Evolutionary conservation across 1,140 invertebrate genomes (phyloP).

Genomic region (Himalopsyche phryganea): DNA sequence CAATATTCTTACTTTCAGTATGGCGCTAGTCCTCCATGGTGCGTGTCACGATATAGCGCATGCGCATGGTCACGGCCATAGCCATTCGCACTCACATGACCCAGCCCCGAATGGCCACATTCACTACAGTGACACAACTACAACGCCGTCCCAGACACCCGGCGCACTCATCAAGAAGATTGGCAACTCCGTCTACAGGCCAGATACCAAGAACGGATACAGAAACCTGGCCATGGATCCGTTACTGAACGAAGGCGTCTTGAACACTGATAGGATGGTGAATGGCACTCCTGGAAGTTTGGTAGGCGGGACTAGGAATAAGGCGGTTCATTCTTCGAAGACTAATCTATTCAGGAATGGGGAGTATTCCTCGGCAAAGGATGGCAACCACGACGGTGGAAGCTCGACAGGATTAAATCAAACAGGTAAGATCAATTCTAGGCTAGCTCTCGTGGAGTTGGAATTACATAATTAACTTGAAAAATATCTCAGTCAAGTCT

Average conservation of each 20-base stretch:
- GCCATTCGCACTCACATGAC: constrained; percentile 38
- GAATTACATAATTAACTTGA: not conserved
- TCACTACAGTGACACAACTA: not conserved
- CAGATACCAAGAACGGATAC: constrained; percentile 33
- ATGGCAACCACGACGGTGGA: not conserved
- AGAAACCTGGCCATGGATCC: constrained; percentile 29
- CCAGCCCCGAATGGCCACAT: constrained; percentile 7
- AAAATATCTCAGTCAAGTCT: too few species aligned
- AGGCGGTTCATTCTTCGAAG: constrained; percentile 4
- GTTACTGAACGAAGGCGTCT: constrained; percentile 8
- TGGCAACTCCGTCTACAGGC: constrained; percentile 40
- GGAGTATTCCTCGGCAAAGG: constrained; percentile 27
- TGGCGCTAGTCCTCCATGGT: constrained; percentile 72
- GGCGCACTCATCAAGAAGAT: not conserved
- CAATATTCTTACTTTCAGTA: constrained; percentile 58
- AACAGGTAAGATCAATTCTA: not conserved
- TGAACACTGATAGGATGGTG: not conserved
- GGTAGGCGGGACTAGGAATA: constrained; percentile 6
- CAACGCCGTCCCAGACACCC: too few species aligned
- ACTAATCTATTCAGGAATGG: constrained; percentile 23
- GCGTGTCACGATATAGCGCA: constrained; percentile 49
- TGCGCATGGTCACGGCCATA: constrained; percentile 39
- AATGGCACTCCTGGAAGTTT: not conserved
- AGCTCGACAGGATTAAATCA: constrained; percentile 15
- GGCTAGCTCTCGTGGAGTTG: not conserved